Evolutionary conservation across 2,888 invertebrate species (phyloP).

Genomic region (Imbricaverruca yamaguchii): DNA sequence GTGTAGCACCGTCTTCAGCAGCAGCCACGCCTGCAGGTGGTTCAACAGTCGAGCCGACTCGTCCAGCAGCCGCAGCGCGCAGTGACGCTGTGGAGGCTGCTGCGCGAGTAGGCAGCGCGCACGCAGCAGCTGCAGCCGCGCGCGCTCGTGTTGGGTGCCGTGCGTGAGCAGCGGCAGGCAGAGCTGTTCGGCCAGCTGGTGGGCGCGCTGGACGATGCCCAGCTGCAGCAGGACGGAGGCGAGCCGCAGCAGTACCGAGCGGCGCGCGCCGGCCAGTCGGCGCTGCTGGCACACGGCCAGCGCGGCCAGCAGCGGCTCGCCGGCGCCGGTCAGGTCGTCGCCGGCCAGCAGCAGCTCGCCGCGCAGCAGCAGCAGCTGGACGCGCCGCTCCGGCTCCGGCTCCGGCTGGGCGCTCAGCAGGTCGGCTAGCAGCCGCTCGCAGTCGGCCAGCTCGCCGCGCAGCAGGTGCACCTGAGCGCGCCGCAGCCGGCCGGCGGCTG

Average conservation of each 20-base stretch:
- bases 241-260: conserved; percentile 12
- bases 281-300: conserved; percentile 11
- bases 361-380: neutral
- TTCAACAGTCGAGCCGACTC: neutral
- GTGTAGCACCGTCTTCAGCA: conserved; percentile 19
- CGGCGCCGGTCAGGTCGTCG: neutral
- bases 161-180: neutral
- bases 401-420: neutral
- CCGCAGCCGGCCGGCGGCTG: conserved; percentile 2
- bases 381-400: conserved; percentile 1
- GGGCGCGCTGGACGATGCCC: neutral
- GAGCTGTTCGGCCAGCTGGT: neutral
- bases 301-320: conserved; percentile 15
- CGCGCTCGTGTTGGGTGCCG: neutral
- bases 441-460: conserved; percentile 4
- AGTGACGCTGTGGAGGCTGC: neutral
- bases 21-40: conserved; percentile 1
- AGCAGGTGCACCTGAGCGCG: neutral
- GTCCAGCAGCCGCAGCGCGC: neutral
- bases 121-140: conserved; percentile 5
- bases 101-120: neutral
- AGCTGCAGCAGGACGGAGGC: conserved; percentile 9
- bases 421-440: neutral
- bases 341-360: neutral
- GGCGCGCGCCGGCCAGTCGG: neutral